phyloP scores from a whole-genome alignment of 2,888 invertebrate genomes.

The Trichopria drosophilae region DNA sequence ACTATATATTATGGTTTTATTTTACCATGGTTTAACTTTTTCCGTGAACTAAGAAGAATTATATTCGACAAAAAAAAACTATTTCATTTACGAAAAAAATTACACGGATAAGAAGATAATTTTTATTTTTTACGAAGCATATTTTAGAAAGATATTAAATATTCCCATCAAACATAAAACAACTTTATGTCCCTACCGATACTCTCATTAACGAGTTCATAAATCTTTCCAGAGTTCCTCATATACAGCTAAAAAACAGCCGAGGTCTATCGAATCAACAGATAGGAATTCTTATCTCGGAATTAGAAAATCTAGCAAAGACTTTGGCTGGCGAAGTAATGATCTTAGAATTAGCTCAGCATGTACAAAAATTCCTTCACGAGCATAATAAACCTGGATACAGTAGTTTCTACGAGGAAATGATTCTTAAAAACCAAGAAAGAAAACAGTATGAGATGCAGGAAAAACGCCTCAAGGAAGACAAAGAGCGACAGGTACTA shows the following conservation, averaged over 20 bases:
- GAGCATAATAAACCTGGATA: conserved; percentile 78
- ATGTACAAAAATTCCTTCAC: conserved; percentile 78
- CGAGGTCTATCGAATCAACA: conserved; percentile 78
- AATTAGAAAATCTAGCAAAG: conserved; percentile 65
- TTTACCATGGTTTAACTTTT: too few relatives aligned
- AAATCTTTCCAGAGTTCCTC: conserved; percentile 69
- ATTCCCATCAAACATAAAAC: too few relatives aligned
- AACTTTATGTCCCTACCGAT: too few relatives aligned
- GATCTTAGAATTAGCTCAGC: conserved; percentile 81
- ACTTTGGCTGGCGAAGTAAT: conserved; percentile 77
- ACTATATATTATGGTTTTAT: too few relatives aligned
- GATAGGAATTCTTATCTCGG: conserved; percentile 64
- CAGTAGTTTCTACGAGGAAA: conserved; percentile 88
- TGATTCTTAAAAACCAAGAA: conserved; percentile 74
- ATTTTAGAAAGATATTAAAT: too few relatives aligned
- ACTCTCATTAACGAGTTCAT: too few relatives aligned
- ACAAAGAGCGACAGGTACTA: conserved; percentile 59
- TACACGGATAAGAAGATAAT: too few relatives aligned
- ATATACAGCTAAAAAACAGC: conserved; percentile 71
- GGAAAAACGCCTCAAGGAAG: conserved; percentile 67
- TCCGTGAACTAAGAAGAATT: too few relatives aligned
- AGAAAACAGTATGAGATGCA: conserved; percentile 67
- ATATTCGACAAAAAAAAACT: too few relatives aligned
- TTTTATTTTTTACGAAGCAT: too few relatives aligned
- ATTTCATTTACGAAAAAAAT: too few relatives aligned